Conservation (phyloP, 1,140 invertebrate species). For the Chrysopa pallens region DNA sequence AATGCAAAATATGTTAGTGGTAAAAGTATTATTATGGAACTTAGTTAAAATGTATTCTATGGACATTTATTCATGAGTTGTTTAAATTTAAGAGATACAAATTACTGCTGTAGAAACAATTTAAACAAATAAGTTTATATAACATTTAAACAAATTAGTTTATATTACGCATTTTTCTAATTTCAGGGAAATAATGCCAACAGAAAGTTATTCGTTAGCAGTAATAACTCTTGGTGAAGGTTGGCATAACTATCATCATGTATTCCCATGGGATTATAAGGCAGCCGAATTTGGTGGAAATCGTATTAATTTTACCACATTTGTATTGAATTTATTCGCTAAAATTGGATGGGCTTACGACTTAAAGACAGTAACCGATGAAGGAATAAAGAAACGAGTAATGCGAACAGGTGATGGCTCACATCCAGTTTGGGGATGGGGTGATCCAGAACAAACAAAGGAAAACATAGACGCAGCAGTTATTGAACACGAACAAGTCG, state of each 20-base stretch:
- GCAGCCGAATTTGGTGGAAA: constrained; percentile 66
- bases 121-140: neutral
- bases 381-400: constrained; percentile 49
- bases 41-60: too few relatives aligned
- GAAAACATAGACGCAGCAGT: too few relatives aligned
- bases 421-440: constrained; percentile 20
- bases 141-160: neutral
- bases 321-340: constrained; percentile 72
- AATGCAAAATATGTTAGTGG: too few relatives aligned
- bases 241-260: constrained; percentile 94
- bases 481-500: too few relatives aligned
- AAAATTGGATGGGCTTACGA: constrained; percentile 80
- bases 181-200: constrained; percentile 49
- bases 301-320: constrained; percentile 61
- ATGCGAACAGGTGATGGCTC: constrained; percentile 60
- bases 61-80: too few relatives aligned
- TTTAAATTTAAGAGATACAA: too few relatives aligned
- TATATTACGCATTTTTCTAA: constrained; percentile 2
- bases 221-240: constrained; percentile 64
- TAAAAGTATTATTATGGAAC: too few relatives aligned
- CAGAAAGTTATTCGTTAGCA: constrained; percentile 51
- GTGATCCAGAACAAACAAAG: too few relatives aligned
- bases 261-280: constrained; percentile 90
- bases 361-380: constrained; percentile 56
- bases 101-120: too few relatives aligned